Evolutionary conservation across 2,797 vertebrate species (phyloP).

Genomic region (Pangasius sanitwongsei): DNA sequence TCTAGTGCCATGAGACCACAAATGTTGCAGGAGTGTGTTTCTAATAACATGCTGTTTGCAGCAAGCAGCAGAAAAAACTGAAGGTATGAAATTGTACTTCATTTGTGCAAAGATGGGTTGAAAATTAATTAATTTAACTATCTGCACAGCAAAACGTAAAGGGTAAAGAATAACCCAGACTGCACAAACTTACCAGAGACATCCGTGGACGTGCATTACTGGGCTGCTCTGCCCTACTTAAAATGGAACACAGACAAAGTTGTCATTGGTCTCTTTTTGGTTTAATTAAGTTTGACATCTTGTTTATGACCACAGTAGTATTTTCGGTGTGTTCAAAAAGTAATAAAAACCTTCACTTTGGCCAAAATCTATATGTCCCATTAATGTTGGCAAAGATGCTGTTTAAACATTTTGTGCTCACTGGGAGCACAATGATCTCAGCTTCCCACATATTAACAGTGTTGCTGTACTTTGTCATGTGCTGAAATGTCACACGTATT

Average conservation of each 20-base stretch:
- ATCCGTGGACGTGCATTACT: neutral
- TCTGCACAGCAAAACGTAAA: neutral
- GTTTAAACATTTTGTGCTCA: neutral
- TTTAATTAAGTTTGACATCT: neutral
- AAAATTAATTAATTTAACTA: neutral
- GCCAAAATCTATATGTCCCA: neutral
- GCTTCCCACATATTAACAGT: neutral
- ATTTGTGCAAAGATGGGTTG: neutral
- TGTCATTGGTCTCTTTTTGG: neutral
- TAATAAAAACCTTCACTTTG: neutral
- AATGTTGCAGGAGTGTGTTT: neutral
- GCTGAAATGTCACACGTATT: neutral
- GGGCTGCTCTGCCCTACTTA: neutral
- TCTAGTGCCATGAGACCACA: neutral
- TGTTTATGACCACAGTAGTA: neutral
- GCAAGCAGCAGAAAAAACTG: neutral
- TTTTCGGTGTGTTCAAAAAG: neutral
- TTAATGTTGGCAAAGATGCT: neutral
- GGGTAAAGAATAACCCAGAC: neutral
- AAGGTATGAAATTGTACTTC: neutral
- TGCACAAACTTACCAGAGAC: neutral
- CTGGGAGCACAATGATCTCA: neutral
- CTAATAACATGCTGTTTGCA: neutral
- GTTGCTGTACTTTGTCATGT: neutral
- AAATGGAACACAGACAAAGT: neutral